Percentiles rank a stretch among this genome's conserved stretches.
phyloP scores from a whole-genome alignment of 2,113 vertebrate species.

The Pollimyrus isidori region DNA sequence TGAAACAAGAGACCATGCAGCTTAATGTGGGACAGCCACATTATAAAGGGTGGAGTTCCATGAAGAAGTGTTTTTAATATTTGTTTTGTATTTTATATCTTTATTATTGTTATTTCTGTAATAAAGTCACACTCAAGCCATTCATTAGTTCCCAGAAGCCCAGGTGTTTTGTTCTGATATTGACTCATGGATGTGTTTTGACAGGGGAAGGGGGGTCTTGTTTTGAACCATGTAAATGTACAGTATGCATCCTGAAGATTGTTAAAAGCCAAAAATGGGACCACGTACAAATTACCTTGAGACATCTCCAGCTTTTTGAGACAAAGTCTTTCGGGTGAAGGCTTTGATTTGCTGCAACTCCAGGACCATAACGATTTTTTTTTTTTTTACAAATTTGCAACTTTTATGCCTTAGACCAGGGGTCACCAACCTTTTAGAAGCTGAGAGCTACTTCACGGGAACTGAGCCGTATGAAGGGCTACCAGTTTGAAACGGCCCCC shows the following conservation, averaged over 20 bases:
- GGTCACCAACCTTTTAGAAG: no score
- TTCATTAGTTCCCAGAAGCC: constrained; percentile 1
- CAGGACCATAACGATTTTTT: not conserved
- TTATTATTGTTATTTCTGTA: not conserved
- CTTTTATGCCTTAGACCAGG: not conserved
- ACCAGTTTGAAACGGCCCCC: no score
- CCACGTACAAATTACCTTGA: not conserved
- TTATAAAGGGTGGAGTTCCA: not conserved
- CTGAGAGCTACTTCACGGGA: no score
- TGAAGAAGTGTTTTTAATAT: not conserved
- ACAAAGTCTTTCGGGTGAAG: not conserved
- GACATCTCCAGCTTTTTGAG: not conserved
- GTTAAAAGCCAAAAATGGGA: not conserved
- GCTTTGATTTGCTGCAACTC: not conserved
- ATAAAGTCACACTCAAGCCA: not conserved
- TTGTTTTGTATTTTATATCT: not conserved
- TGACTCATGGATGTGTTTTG: not conserved
- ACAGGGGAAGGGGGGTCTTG: not conserved
- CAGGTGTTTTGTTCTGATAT: not conserved
- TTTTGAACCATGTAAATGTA: not conserved
- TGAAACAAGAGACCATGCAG: not conserved
- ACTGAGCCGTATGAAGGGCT: no score
- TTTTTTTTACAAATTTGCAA: not conserved
- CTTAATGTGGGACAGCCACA: not conserved
- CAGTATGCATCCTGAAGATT: not conserved